These are phyloP conservation scores for Chaetura pelagica DNA, from an alignment of 2,113 vertebrate genomes.

Conservation along the genomic window DNA sequence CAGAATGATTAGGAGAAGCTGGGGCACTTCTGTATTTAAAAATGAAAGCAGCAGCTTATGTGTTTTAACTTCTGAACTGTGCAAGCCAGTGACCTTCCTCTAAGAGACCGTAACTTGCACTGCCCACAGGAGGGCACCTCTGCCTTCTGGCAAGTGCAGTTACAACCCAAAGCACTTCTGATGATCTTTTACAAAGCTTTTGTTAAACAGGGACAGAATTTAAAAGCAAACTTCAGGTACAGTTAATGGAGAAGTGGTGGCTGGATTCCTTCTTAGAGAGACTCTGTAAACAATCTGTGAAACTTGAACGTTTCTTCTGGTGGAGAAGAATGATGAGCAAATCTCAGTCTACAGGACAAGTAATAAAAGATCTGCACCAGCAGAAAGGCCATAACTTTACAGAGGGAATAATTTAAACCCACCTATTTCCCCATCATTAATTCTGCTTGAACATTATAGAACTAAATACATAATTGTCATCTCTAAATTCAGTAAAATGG, in stretches of 20 bases:
- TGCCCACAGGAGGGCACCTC: slow-evolving; percentile 43
- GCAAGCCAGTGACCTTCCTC: neutral
- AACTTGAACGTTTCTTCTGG: slow-evolving; percentile 21
- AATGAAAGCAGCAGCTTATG: slow-evolving; percentile 59
- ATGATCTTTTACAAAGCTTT: neutral
- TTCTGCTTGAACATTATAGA: neutral
- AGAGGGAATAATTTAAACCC: neutral
- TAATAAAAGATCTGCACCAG: neutral
- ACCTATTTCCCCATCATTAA: neutral
- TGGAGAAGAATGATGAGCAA: slow-evolving; percentile 28
- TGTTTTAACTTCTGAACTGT: slow-evolving; percentile 15
- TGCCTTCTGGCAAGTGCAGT: neutral
- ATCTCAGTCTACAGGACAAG: neutral
- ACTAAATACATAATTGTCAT: neutral
- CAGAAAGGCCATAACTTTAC: neutral
- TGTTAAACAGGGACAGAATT: neutral
- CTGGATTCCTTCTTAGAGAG: slow-evolving; percentile 7
- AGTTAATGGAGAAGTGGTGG: neutral
- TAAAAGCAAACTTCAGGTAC: slow-evolving; percentile 5
- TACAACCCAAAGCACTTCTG: neutral
- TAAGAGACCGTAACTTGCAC: neutral
- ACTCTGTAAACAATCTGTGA: neutral
- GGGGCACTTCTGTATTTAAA: slow-evolving; percentile 90
- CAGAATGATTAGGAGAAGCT: slow-evolving; percentile 95
- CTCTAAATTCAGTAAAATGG: neutral